Conservation (phyloP, 2,888 invertebrate genomes). For the Pollenia labialis region DNA sequence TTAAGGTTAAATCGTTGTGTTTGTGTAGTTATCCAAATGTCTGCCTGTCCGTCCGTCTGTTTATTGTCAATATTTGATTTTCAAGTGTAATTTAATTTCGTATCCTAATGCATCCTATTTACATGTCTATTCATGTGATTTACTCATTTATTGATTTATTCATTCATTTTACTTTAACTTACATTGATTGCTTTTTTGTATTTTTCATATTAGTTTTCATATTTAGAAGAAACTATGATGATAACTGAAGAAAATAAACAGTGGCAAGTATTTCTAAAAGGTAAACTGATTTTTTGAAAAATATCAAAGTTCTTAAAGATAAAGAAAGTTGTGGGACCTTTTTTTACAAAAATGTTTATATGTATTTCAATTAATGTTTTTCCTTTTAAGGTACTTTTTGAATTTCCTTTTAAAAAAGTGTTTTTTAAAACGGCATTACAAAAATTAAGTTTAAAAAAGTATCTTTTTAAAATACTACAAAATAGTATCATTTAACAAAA, state of each 20-base stretch:
- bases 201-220: background rate
- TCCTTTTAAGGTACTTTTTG: too few species aligned
- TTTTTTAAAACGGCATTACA: background rate
- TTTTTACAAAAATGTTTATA: too few species aligned
- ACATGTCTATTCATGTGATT: conserved; percentile 43
- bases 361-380: too few species aligned
- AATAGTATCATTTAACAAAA: background rate
- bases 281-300: too few species aligned
- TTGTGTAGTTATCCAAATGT: background rate
- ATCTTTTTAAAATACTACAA: background rate
- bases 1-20: background rate
- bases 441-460: background rate
- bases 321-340: too few species aligned
- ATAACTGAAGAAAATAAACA: too few species aligned
- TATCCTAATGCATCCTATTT: conserved; percentile 59
- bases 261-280: too few species aligned
- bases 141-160: background rate
- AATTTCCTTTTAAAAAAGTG: too few species aligned
- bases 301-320: too few species aligned
- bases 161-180: conserved; percentile 17
- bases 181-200: conserved; percentile 31
- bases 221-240: conserved; percentile 1
- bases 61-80: conserved; percentile 58
- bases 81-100: conserved; percentile 68
- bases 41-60: background rate